Conservation (phyloP, 1,140 invertebrate species). For the Medauroidea extradentata region DNA sequence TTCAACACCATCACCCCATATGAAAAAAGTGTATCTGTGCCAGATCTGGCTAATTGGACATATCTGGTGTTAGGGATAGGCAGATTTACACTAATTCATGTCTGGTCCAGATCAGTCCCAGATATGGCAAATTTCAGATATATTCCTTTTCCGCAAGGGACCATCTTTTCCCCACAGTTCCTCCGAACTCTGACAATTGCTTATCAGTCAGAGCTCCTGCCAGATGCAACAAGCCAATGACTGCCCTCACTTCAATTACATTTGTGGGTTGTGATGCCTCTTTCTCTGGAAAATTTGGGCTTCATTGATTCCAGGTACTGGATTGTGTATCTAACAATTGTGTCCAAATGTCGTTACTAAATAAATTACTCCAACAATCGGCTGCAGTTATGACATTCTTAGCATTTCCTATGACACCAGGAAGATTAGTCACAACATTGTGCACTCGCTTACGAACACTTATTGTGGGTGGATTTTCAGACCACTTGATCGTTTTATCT, state of each 20-base stretch:
- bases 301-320: neutral
- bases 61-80: no score
- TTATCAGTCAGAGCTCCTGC: constrained; percentile 44
- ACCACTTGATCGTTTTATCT: neutral
- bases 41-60: no score
- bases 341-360: neutral
- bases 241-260: constrained; percentile 43
- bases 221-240: constrained; percentile 48
- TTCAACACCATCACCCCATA: constrained; percentile 41
- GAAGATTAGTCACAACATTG: neutral
- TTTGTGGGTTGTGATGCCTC: constrained; percentile 20
- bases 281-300: neutral
- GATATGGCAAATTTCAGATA: no score
- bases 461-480: neutral
- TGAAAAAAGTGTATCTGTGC: no score
- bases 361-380: constrained; percentile 3
- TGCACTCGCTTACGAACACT: neutral
- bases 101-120: no score
- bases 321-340: neutral
- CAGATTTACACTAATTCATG: no score
- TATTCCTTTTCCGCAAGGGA: no score
- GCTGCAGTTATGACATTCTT: neutral
- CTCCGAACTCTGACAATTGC: constrained; percentile 41
- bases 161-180: constrained; percentile 46
- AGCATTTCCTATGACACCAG: neutral